phyloP scores from a whole-genome alignment of 1,140 invertebrate species.

The Zophobas atratus region DNA sequence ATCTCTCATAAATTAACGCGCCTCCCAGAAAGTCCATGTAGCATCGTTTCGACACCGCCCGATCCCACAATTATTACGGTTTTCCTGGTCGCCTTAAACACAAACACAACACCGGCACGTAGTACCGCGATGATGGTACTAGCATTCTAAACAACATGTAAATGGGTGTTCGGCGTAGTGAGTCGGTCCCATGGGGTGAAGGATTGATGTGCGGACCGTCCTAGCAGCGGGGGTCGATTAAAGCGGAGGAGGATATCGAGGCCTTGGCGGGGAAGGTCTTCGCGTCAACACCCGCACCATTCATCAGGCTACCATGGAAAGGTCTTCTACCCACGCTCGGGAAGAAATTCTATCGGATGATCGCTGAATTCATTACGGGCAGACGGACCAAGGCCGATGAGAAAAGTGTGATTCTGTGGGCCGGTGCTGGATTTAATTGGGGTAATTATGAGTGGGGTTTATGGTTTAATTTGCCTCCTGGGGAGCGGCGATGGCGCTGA shows the following conservation, averaged over 20 bases:
- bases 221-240: slow-evolving; percentile 25
- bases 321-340: slow-evolving; percentile 11
- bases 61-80: slow-evolving; percentile 29
- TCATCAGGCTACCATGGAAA: slow-evolving; percentile 5
- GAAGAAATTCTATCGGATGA: not conserved
- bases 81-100: not conserved
- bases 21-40: no score
- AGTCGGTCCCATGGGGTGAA: slow-evolving; percentile 7
- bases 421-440: not conserved
- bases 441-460: slow-evolving; percentile 9
- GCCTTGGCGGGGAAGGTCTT: slow-evolving; percentile 18
- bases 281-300: slow-evolving; percentile 32
- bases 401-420: not conserved
- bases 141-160: slow-evolving; percentile 23
- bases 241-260: slow-evolving; percentile 24
- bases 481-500: no score
- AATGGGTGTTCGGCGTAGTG: slow-evolving; percentile 8
- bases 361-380: not conserved
- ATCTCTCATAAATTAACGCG: no score
- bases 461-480: slow-evolving; percentile 39
- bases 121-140: not conserved
- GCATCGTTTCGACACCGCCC: no score
- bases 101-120: not conserved
- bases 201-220: slow-evolving; percentile 27
- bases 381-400: not conserved